Conservation (phyloP, 2,797 vertebrate genomes). For the Mormyrops boulengeri region DNA sequence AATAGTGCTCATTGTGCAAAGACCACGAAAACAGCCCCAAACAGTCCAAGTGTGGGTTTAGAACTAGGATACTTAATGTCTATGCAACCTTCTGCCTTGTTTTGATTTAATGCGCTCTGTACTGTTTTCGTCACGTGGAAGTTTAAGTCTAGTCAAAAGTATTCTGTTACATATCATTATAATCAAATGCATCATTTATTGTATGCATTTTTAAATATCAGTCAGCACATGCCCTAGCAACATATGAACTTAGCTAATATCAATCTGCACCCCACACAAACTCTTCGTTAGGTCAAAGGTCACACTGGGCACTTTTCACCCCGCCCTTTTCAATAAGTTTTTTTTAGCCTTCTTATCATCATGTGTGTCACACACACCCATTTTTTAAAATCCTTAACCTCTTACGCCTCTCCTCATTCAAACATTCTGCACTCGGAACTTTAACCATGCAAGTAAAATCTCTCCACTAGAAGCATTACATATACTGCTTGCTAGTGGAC, state of each 20-base stretch:
- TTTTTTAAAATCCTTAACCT: conserved; percentile 36
- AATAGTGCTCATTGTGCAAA: neutral
- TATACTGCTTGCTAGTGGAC: conserved; percentile 53
- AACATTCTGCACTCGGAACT: neutral
- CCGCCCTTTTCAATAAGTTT: neutral
- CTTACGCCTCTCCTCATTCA: conserved; percentile 41
- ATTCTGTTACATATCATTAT: neutral
- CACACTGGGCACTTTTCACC: neutral
- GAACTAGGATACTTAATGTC: neutral
- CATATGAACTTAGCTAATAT: neutral
- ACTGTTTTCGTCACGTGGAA: neutral
- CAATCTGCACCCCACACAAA: neutral
- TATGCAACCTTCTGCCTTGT: neutral
- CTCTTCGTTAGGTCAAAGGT: neutral
- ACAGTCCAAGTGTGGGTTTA: neutral
- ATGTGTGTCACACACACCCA: conserved; percentile 29
- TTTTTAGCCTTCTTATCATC: neutral
- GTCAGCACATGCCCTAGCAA: neutral
- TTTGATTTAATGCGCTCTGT: neutral
- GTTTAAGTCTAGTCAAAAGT: neutral
- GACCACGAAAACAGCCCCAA: neutral
- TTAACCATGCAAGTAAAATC: conserved; percentile 43
- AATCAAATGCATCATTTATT: neutral
- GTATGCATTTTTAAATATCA: neutral
- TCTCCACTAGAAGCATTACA: conserved; percentile 42